phyloP scores from a whole-genome alignment of 1,140 invertebrate species.

The Mizuhopecten yessoensis region DNA sequence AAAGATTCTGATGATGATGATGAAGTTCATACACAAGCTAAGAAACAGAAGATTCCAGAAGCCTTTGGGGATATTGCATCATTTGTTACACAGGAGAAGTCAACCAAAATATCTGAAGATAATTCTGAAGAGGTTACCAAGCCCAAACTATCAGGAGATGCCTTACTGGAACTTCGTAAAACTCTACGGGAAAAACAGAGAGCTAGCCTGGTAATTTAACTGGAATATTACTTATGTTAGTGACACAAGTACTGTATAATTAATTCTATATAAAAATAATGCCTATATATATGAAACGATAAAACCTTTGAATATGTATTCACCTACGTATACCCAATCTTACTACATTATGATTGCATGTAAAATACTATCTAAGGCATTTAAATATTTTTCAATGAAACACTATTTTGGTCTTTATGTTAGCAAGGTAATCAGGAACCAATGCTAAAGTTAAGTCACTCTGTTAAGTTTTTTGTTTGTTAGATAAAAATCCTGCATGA shows the following conservation, averaged over 20 bases:
- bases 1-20: background rate
- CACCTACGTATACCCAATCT: no score
- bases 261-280: no score
- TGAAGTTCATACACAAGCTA: background rate
- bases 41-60: background rate
- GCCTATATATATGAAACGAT: no score
- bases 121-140: background rate
- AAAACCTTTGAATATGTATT: no score
- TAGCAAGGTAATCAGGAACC: no score
- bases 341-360: no score
- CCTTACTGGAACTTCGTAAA: conserved; percentile 51
- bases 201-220: conserved; percentile 66
- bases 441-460: no score
- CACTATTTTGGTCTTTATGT: no score
- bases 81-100: background rate
- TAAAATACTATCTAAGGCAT: no score
- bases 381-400: no score
- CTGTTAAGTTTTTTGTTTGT: no score
- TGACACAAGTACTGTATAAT: background rate
- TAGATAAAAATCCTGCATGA: no score
- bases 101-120: background rate
- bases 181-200: conserved; percentile 66
- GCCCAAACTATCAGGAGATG: conserved; percentile 45
- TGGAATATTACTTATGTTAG: background rate
- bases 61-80: background rate